Evolutionary conservation across 1,140 invertebrate species (phyloP).

Genomic region (Polypedilum pembai): DNA sequence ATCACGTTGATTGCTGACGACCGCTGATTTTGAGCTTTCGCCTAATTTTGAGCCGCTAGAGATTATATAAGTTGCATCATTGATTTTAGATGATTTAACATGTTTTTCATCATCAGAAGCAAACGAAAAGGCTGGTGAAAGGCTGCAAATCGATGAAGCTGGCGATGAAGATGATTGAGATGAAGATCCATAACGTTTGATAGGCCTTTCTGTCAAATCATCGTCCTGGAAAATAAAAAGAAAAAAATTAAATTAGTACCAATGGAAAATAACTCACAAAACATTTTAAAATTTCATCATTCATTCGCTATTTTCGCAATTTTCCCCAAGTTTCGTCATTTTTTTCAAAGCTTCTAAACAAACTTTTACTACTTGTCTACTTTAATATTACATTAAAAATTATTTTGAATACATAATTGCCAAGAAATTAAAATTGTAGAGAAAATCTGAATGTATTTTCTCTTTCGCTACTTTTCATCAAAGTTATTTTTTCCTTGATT

Average conservation of each 20-base stretch:
- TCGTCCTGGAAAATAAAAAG: background rate
- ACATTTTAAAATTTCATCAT: no score
- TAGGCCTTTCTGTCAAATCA: background rate
- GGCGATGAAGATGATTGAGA: background rate
- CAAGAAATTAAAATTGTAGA: no score
- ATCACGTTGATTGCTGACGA: background rate
- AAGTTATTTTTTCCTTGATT: no score
- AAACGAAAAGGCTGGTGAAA: background rate
- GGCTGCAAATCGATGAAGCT: background rate
- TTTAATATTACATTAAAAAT: no score
- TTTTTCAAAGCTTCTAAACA: no score
- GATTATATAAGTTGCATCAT: conserved; percentile 14
- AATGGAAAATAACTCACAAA: no score
- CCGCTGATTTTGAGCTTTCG: background rate
- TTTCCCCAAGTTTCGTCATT: background rate
- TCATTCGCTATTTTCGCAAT: no score
- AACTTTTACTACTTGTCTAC: no score
- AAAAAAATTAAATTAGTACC: background rate
- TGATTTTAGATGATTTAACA: background rate
- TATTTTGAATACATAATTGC: no score
- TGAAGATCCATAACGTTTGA: conserved; percentile 20
- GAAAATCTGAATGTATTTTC: no score
- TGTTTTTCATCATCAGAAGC: background rate
- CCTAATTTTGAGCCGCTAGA: background rate
- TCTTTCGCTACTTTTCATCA: no score